Evolutionary conservation across 2,113 vertebrate genomes (phyloP), one percentile per base, ranked within the genome.

Genomic region (Paradoxurus hermaphroditus): DNA sequence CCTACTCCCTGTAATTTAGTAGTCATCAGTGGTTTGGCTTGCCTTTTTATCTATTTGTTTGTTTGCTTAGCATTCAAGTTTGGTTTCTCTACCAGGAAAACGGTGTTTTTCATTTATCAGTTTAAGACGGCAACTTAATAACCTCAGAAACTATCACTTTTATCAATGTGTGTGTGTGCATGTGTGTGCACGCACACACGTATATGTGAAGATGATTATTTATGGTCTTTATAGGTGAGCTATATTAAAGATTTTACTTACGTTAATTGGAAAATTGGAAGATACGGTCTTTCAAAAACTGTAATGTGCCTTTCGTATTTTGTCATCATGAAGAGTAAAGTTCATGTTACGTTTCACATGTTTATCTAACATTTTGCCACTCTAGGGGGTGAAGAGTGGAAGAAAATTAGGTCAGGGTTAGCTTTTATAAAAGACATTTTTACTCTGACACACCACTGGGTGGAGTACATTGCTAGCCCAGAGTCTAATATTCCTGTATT

Each of bases 391-490:
- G 23, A 96, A 93, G 97, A 84, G 84, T 51, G 51, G 53, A 79
- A 94, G 63, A 67, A 93, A 95, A 87, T 84, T 84, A 81, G 79
- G 95, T 97, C 73, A 96, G 56, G 1, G 39, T 93, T 92, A 81
- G 62, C 63, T 49, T 94, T 94, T 93, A 39, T 67, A 65, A 85
- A 95, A 94, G 83, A 8, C 83, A 90, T 79, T 95, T 97, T 97
- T 98, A 90, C 95, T 94, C 97, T 94, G 51, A 90, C 85, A 96
- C 79, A 96, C 97, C 98, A 98, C 97, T 98, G 95, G 98, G 97
- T 98, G 98, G 98, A 97, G 97, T 92, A 73, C 90, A 96, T 88
- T 81, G 75, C 97, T 92, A 98, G 90, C 44, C 63, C 79, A 91
- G 92, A 62, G 12, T 87, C 75, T 92, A 90, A 89, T 86, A 83